Evolutionary conservation across 2,888 invertebrate genomes (phyloP), one percentile per base, ranked within the genome.

Genomic region (Ypsolopha sequella): DNA sequence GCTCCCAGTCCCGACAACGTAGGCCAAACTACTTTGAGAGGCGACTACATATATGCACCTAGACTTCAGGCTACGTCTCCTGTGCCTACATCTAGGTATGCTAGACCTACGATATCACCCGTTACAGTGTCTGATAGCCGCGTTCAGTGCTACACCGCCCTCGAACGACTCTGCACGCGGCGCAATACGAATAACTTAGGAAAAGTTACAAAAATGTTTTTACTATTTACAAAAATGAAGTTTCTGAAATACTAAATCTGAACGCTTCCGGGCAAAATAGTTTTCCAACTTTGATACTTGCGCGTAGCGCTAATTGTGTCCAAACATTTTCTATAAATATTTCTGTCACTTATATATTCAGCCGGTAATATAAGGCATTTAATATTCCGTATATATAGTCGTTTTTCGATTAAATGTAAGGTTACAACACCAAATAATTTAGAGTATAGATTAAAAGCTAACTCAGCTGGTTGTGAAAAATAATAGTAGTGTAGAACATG

Each of bases 41-140:
- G 39, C 24, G 24, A 24, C 4, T 24, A 24, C 49, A 49, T 49
- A 24, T 49, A 35, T 39, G 41, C 56, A 61, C 56, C 57, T 59
- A 58, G 53, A 51, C 48, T 64, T 62, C 57, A 57, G 24, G 24
- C 24, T 61, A 55, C 60, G 62, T 60, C 56, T 57, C 56, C 53
- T 56, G 48, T 41, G 13, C 43, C 59, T 59, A 58, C 66, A 65
- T 64, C 71, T 75, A 75, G 66, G 70, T 63, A 74, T 72, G 64
- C 80, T 80, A 82, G 81, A 80, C 73, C 70, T 69, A 66, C 65
- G 63, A 56, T 79, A 76, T 75, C 78, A 76, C 67, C 61, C 61
- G 70, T 62, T 67, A 68, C 70, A 66, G 67, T 67, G 73, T 62
- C 74, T 76, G 79, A 76, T 77, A 76, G 74, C 64, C 58, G 56